Percentiles rank a stretch among this genome's conserved stretches.
Conservation (phyloP, 2,113 vertebrate genomes). For the Scolopax mira region DNA sequence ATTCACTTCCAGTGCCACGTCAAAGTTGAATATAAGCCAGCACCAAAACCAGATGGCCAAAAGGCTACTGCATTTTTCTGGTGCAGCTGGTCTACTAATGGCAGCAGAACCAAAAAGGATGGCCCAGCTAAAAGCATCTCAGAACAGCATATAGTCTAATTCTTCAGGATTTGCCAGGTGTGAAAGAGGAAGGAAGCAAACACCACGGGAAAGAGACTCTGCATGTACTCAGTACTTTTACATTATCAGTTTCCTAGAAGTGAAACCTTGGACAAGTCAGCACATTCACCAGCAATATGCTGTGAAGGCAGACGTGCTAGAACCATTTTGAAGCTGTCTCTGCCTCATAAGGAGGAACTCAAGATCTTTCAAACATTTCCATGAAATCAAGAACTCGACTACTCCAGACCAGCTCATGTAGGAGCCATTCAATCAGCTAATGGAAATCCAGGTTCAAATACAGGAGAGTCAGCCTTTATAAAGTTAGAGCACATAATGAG, state of each 20-base stretch:
- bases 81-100: background rate
- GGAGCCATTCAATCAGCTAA: background rate
- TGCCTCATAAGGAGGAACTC: background rate
- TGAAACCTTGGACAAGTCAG: background rate
- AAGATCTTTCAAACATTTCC: background rate
- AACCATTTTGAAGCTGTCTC: background rate
- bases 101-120: background rate
- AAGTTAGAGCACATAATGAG: background rate
- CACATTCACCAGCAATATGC: background rate
- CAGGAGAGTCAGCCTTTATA: background rate
- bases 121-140: background rate
- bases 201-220: background rate
- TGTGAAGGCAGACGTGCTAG: background rate
- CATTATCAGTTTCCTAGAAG: background rate
- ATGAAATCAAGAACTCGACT: background rate
- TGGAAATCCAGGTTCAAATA: background rate
- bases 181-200: background rate
- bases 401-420: background rate
- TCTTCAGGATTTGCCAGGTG: background rate
- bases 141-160: fast-evolving
- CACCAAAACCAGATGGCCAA: background rate
- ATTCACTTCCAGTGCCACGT: background rate
- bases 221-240: fast-evolving
- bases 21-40: background rate
- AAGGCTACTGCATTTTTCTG: background rate